Conservation (phyloP, 2,113 vertebrate species). For the Tylochromis polylepis region DNA sequence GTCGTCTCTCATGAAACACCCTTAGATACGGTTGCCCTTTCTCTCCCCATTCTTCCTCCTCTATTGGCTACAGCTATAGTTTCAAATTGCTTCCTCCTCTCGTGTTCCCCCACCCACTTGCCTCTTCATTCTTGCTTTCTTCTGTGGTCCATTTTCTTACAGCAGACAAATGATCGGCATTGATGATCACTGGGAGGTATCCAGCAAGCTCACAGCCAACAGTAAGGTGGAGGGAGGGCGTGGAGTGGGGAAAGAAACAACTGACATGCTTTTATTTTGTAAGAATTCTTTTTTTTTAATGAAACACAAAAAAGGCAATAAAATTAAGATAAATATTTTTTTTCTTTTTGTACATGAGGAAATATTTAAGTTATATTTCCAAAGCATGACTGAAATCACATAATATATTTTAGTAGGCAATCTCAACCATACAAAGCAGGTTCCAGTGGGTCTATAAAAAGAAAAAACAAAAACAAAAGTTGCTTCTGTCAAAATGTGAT, state of each 20-base stretch:
- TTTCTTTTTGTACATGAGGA: constrained; percentile 72
- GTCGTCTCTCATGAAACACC: constrained; percentile 8
- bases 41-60: constrained; percentile 26
- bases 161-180: constrained; percentile 49
- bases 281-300: constrained; percentile 71
- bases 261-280: constrained; percentile 12
- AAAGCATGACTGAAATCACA: constrained; percentile 66
- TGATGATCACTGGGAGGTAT: constrained; percentile 42
- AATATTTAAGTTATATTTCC: constrained; percentile 74
- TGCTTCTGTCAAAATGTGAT: constrained; percentile 60
- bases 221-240: neutral
- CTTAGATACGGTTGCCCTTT: constrained; percentile 53
- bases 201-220: constrained; percentile 21
- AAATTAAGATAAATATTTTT: constrained; percentile 83
- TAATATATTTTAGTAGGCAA: constrained; percentile 72
- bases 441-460: constrained; percentile 73
- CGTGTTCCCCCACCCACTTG: neutral
- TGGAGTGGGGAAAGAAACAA: neutral
- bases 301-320: constrained; percentile 78
- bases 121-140: constrained; percentile 36
- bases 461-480: constrained; percentile 52
- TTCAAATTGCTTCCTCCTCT: constrained; percentile 61
- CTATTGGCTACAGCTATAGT: constrained; percentile 42
- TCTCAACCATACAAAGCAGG: constrained; percentile 66
- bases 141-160: constrained; percentile 29